Percentiles rank a stretch among this genome's conserved stretches.
These are phyloP conservation scores for Sarcophaga carnaria DNA, from an alignment of 2,888 invertebrate genomes.

Conservation along the genomic window DNA sequence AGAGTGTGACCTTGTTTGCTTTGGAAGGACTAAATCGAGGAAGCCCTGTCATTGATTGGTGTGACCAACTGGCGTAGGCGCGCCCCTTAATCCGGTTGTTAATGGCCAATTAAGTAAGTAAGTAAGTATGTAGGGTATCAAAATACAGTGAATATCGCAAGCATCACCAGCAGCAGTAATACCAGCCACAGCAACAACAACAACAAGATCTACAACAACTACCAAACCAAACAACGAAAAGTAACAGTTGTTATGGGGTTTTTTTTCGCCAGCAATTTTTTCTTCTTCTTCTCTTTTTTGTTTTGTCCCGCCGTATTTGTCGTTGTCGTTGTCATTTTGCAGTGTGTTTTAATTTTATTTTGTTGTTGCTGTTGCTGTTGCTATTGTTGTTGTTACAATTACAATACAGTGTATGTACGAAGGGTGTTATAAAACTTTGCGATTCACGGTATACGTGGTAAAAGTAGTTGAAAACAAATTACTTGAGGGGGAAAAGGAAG, in stretches of 20 bases:
- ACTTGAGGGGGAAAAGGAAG: too few relatives aligned
- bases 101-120: too few relatives aligned
- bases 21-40: too few relatives aligned
- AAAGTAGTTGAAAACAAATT: too few relatives aligned
- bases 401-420: neutral
- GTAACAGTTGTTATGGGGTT: constrained; percentile 63
- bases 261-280: neutral
- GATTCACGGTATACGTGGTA: too few relatives aligned
- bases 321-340: neutral
- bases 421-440: too few relatives aligned
- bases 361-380: constrained; percentile 30
- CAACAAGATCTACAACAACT: constrained; percentile 4
- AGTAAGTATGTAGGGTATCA: too few relatives aligned
- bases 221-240: constrained; percentile 54
- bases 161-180: neutral
- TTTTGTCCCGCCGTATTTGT: neutral
- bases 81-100: too few relatives aligned
- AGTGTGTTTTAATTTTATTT: constrained; percentile 13
- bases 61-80: too few relatives aligned
- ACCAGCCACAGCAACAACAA: too few relatives aligned
- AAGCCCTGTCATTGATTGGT: too few relatives aligned
- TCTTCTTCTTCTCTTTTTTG: neutral
- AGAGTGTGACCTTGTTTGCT: too few relatives aligned
- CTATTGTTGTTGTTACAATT: constrained; percentile 4
- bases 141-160: constrained; percentile 11